phyloP scores from a whole-genome alignment of 2,888 invertebrate species.

The Dioctria linearis region DNA sequence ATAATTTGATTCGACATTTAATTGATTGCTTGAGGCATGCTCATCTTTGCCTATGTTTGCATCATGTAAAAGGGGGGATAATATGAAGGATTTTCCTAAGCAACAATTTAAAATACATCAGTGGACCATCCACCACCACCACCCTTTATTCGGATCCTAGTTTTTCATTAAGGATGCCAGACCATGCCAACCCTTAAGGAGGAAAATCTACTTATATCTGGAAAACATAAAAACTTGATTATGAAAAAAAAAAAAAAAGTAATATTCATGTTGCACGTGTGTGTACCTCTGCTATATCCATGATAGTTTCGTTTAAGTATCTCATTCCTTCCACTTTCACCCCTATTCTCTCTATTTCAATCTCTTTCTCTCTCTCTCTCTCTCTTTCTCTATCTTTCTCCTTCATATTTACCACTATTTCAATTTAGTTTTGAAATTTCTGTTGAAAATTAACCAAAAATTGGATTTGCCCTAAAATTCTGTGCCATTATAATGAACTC shows the following conservation, averaged over 20 bases:
- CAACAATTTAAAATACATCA: neutral
- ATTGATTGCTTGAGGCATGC: neutral
- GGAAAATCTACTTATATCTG: too few species aligned
- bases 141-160: too few species aligned
- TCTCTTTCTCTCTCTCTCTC: too few species aligned
- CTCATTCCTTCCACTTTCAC: too few species aligned
- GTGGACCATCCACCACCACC: neutral
- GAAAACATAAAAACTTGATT: too few species aligned
- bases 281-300: too few species aligned
- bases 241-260: too few species aligned
- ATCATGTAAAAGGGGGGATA: neutral
- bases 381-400: too few species aligned
- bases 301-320: too few species aligned
- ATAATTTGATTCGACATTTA: constrained; percentile 2
- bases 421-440: neutral
- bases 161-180: too few species aligned
- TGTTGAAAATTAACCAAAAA: neutral
- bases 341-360: too few species aligned
- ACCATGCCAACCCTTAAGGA: too few species aligned
- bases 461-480: neutral
- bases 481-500: neutral
- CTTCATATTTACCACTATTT: neutral
- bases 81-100: neutral
- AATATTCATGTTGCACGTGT: neutral
- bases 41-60: neutral